A percentile compares a stretch with the other conserved stretches of the same genome.
phyloP scores from a whole-genome alignment of 2,888 invertebrate species.

The Sycophila texana region DNA sequence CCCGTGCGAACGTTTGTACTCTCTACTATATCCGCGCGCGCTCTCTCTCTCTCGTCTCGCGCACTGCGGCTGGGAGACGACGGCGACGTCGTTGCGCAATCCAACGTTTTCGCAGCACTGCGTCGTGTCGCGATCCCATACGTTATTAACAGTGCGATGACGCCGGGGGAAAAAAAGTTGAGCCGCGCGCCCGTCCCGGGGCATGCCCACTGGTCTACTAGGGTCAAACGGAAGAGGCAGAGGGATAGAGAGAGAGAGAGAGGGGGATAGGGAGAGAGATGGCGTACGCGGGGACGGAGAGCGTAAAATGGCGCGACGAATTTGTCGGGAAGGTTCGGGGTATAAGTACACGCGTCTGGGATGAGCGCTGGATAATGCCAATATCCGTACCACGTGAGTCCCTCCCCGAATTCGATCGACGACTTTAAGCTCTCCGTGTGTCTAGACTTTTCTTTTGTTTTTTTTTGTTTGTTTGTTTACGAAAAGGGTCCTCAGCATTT shows the following conservation, averaged over 20 bases:
- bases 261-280: neutral
- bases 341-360: neutral
- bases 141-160: neutral
- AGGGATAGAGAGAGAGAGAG: neutral
- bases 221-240: neutral
- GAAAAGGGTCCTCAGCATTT: too few species aligned
- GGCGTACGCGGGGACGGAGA: neutral
- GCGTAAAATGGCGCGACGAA: slow-evolving; percentile 29
- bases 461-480: too few species aligned
- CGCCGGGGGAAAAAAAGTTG: neutral
- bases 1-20: too few species aligned
- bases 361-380: too few species aligned
- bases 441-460: too few species aligned
- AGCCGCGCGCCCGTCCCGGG: neutral
- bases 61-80: neutral
- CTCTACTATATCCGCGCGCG: too few species aligned
- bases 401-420: too few species aligned
- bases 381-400: too few species aligned
- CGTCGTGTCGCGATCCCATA: neutral
- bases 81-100: slow-evolving; percentile 15
- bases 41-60: too few species aligned
- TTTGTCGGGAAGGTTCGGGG: slow-evolving; percentile 23
- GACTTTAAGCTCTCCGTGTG: too few species aligned
- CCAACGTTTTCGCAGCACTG: slow-evolving; percentile 13
- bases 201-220: neutral